These are phyloP conservation scores for Apodemia hepburni DNA, from an alignment of 2,888 invertebrate species.

Conservation along the genomic window DNA sequence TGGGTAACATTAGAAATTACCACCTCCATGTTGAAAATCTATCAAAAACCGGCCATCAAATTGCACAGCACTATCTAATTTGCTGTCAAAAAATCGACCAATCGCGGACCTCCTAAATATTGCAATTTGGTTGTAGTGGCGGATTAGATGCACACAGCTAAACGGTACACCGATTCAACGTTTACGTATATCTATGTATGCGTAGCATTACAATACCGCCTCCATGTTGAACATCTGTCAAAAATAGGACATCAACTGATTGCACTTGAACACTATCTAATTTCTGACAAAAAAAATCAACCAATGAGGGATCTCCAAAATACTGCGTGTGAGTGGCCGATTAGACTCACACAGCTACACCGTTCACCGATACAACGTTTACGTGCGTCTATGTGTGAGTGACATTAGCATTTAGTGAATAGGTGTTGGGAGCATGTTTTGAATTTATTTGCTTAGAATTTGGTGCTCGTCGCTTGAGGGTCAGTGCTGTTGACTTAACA, in stretches of 20 bases:
- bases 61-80: conserved; percentile 1
- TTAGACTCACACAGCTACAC: conserved; percentile 60
- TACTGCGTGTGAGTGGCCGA: conserved; percentile 55
- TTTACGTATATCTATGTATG: conserved; percentile 36
- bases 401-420: conserved; percentile 65
- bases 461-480: conserved; percentile 35
- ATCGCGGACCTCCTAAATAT: conserved; percentile 27
- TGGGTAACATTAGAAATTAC: background rate
- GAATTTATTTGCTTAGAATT: conserved; percentile 49
- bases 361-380: conserved; percentile 22
- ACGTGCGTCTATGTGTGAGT: conserved; percentile 38
- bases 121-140: conserved; percentile 47
- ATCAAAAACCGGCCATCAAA: background rate
- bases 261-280: conserved; percentile 7
- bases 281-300: conserved; percentile 22
- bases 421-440: conserved; percentile 46
- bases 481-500: conserved; percentile 1
- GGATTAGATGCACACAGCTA: conserved; percentile 59
- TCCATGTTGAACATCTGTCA: background rate
- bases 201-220: conserved; percentile 41
- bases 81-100: conserved; percentile 24
- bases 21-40: background rate
- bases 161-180: conserved; percentile 18
- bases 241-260: background rate
- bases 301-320: conserved; percentile 29